Evolutionary conservation across 2,888 invertebrate genomes (phyloP), one percentile per base, ranked within the genome.

Genomic region (Trissoscelio sp.): DNA sequence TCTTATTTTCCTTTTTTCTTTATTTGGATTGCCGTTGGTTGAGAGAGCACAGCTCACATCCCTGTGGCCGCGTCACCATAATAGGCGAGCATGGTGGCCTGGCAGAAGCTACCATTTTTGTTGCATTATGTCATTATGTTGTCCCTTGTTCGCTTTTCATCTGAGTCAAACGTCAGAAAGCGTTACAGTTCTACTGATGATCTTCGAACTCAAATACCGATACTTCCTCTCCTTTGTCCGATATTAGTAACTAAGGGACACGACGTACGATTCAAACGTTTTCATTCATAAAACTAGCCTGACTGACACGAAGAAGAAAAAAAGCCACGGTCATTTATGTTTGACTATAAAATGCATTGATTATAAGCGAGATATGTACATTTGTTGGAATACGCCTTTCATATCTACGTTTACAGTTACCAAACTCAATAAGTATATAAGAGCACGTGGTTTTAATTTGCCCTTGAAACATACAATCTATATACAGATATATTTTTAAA

Each of bases 21-120:
- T 88, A 87, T 89, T 87, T 87, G 87, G 85, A 89, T 89, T 88
- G 88, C 88, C 87, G 89, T 89, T 89, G 89, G 89, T 85, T 87
- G 87, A 86, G 85, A 83, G 84, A 86, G 82, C 86, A 84, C 84
- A 53, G 67, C 83, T 85, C 86, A 85, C 84, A 87, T 86, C 86
- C 87, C 87, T 83, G 82, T 85, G 86, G 86, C 84, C 85, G 77
- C 83, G 83, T 85, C 84, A 85, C 84, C 84, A 87, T 88, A 88
- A 88, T 88, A 88, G 86, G 77, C 87, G 86, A 88, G 86, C 87
- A 88, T 88, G 88, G 89, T 89, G 89, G 88, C 87, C 89, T 77
- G 78, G 82, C 83, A 69, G 67, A 67, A 53, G 80, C 81, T 82
- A 81, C 77, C 78, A 80, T 80, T 80, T 83, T 85, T 79, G 48